Evolutionary conservation across 1,140 invertebrate species (phyloP), one percentile per base, ranked within the genome.

Genomic region (Atta colombica): DNA sequence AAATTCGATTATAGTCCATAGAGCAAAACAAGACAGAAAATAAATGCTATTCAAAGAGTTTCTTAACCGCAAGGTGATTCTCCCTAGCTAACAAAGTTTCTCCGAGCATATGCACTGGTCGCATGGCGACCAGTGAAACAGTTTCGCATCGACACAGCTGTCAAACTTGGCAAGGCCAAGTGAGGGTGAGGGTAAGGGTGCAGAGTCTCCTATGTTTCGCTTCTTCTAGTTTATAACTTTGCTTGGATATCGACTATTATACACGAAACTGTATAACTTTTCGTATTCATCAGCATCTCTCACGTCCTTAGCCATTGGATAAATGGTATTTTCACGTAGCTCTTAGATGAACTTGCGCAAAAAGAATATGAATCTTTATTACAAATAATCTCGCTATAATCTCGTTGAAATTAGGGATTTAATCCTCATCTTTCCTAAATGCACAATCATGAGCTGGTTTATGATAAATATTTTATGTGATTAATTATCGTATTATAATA

Each of bases 81-180:
- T 31, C 45, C 14, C 28, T 10, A 39, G 63, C 10, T 69, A 31
- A 51, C 39, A 49, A 65, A 80, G 49, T 69, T 81, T 69, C 2
- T n/a, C n/a, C 45, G 49, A 55, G n/a, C 14, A 2, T 28, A 45
- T 10, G 25, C 25, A 25, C 25, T 25, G 25, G 25, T 25, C 25
- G 25, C 25, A 25, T 0, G 28, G 16, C 45, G 31, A 31, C 35
- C 39, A 61, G 16, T 49, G 60, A 51, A 77, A 77, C 39, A 61
- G 35, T 77, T 49, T 61, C 39, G 58, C 63, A 71, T 69, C 18
- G 66, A 58, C 51, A 45, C 21, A 69, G 51, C 66, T 25, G 35
- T 81, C 65, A 58, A 81, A 81, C 51, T 81, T 35, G 16, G 49
- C 10, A 53, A 71, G 66, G 31, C 35, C 21, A 71, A 71, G 16